Evolutionary conservation across 2,888 invertebrate species (phyloP), one percentile per base, ranked within the genome.

Genomic region (Hemicrepidius hirtus): DNA sequence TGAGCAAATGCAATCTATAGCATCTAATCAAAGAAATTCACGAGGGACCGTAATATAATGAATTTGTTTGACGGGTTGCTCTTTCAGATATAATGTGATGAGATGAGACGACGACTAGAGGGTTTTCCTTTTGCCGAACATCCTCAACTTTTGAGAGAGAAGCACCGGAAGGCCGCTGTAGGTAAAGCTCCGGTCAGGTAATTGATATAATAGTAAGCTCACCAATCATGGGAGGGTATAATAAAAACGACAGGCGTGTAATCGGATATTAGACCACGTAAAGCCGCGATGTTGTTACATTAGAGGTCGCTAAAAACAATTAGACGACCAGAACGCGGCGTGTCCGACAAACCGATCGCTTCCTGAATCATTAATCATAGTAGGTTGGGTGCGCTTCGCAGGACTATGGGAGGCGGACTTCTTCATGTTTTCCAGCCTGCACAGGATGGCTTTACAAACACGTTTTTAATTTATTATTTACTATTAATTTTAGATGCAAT

Each of bases 341-440:
- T 80, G 82, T 81, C 81, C 79, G 82, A 83, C 82, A 82, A 82
- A 80, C 81, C 81, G 80, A 82, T 82, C 80, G 82, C 82, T 83
- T 84, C 84, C 83, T 84, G 83, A 79, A 82, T 82, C 83, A 83
- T 84, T 81, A 83, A 84, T 84, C 84, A 83, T 81, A 74, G 71
- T 66, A 32, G 63, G 46, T 62, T 74, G 75, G 72, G 69, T 69
- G 64, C 71, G 74, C 73, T 64, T 73, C 67, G 63, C 59, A 50
- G 73, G 73, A 73, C 70, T 66, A 68, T 72, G 37, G 66, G 55
- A 73, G 70, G 67, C 60, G 68, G 68, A 41, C 66, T 35, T 57
- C 57, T 67, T 69, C 62, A 35, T 62, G 41, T 46, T 69, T 63
- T 63, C 46, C 49, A 63, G 63, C 49, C 44, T 41, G 44, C 32